These are phyloP conservation scores for Morbakka virulenta DNA, from an alignment of 30 jellyfish, hydroid and myxozoan genomes.

Conservation along the genomic window DNA sequence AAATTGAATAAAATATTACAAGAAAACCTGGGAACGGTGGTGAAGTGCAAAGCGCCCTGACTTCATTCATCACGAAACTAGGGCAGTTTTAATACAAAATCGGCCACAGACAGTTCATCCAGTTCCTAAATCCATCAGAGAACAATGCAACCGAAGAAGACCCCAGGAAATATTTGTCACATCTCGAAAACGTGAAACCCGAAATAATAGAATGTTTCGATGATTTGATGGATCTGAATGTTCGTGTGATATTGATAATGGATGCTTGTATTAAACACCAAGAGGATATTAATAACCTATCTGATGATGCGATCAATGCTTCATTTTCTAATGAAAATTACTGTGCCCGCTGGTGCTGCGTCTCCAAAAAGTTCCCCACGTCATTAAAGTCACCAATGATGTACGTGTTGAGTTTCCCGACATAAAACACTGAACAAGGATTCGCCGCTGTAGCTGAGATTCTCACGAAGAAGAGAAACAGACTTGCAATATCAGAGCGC, in stretches of 20 bases:
- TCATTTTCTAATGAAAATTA: neutral
- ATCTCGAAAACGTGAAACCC: neutral
- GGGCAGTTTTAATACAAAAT: no score
- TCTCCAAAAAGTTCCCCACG: neutral
- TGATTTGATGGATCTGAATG: neutral
- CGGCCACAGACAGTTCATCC: neutral
- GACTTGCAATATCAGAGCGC: neutral
- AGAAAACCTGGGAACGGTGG: no score
- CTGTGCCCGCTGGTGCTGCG: neutral
- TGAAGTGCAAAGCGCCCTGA: no score
- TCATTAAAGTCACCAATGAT: neutral
- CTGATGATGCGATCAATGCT: neutral
- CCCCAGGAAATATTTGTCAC: neutral
- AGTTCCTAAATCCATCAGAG: neutral
- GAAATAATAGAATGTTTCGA: neutral
- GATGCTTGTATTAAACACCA: neutral
- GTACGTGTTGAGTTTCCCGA: neutral
- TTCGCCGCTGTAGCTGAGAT: neutral
- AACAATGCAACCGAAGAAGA: neutral
- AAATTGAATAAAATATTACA: no score
- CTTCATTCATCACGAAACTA: no score
- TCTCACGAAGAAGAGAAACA: neutral
- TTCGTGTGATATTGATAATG: neutral
- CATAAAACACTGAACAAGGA: neutral
- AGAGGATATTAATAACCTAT: neutral